phyloP scores from a whole-genome alignment of 1,140 invertebrate genomes.

The Steinernema khuongi region DNA sequence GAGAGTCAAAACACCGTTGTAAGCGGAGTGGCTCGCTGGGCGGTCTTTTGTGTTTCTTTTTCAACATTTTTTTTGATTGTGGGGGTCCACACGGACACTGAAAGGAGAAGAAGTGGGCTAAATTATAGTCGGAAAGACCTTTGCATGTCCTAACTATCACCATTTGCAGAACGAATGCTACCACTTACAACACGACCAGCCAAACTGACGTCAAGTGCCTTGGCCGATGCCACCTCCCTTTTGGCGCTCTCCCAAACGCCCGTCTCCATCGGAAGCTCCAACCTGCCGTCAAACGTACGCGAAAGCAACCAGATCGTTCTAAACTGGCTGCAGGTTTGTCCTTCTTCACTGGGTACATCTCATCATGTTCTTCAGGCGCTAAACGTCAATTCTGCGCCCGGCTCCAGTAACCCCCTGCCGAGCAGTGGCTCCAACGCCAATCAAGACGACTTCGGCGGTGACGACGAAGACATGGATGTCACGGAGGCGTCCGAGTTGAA shows the following conservation, averaged over 20 bases:
- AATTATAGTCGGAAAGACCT: too few species aligned
- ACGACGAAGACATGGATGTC: conserved; percentile 54
- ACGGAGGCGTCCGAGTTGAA: conserved; percentile 50
- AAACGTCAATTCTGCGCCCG: conserved; percentile 43
- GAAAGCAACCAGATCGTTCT: conserved; percentile 55
- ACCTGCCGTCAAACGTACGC: conserved; percentile 23
- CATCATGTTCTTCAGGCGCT: conserved; percentile 38
- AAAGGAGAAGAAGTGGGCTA: too few species aligned
- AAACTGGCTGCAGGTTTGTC: conserved; percentile 56
- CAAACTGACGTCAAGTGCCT: conserved; percentile 32
- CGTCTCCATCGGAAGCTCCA: conserved; percentile 29
- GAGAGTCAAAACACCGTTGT: background rate
- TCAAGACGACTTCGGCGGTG: conserved; percentile 40
- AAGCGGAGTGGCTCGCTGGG: too few species aligned
- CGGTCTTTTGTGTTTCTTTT: too few species aligned
- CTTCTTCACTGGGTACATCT: background rate
- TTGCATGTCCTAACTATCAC: too few species aligned
- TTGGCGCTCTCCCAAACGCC: conserved; percentile 43
- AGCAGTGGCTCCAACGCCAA: conserved; percentile 20
- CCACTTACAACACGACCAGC: conserved; percentile 23
- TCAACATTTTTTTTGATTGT: too few species aligned
- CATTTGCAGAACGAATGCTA: too few species aligned
- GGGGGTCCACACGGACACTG: too few species aligned
- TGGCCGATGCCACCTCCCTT: conserved; percentile 49
- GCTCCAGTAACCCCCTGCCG: conserved; percentile 17